Base-by-base conservation (phyloP, 2,113 vertebrate species). In the Ophthalmolycus amberensis region DNA sequence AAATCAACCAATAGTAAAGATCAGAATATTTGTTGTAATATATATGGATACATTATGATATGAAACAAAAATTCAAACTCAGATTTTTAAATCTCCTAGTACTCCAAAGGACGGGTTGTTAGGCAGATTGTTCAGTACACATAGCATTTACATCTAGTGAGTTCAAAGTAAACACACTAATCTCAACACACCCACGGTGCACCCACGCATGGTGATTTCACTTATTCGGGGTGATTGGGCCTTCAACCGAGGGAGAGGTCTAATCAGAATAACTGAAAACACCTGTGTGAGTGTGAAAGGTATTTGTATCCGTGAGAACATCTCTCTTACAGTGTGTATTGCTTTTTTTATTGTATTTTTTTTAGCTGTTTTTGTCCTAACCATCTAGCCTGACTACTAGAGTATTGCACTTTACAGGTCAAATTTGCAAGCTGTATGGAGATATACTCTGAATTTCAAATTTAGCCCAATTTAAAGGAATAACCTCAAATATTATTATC, bases 181-280 rank as follows among this genome's bases (percentile, higher is more conserved):
- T 60, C 6, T 12, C 42, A 10, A 44, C 37, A 6, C 34, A 34
- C 34, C 34, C 34, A 40, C 37, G 3, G 3, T 9, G 34, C 14
- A 37, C 44, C 32, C 66, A 63, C 46, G 66, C 10, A 37, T 29
- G 60, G 25, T 64, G 27, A 42, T 60, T 68, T 44, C 14, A 68
- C 58, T 9, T 54, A n/a, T 81, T 40, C 68, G 42, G 32, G 32
- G 50, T 38, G 32, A 74, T 40, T 27, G 46, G 46, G 40, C 50
- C 52, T 5, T 34, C 6, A 34, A 34, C 34, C 34, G 4, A 6
- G 34, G 34, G 5, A 34, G 5, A 40, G 38, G 38, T 40, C 48
- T 22, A 50, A 20, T 50, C 20, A 50, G 18, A 22, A 50, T 56
- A 56, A 56, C 22, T 56, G 25, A 15, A 60, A 60, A 63, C 20